Evolutionary conservation across 92 coral and sea anemone species (phyloP), one percentile per base, ranked within the genome.

Genomic region (Galaxea fascicularis): DNA sequence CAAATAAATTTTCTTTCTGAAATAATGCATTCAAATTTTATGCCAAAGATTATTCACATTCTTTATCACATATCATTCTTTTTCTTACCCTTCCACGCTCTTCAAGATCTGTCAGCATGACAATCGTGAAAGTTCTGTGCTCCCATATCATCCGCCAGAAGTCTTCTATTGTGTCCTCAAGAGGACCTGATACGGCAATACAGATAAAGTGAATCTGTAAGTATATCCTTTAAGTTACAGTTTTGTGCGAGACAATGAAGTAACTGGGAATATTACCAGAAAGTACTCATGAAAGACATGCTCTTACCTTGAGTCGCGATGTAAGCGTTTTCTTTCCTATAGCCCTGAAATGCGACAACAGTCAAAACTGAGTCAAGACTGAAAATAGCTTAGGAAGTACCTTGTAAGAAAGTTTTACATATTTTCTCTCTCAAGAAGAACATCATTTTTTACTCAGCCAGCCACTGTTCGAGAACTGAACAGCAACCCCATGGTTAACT

Each of bases 121-220:
- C 98, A 81, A 96, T 91, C 17, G 99, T 96, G 53, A 95, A 91
- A 14, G 99, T 93, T 60, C 92, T 78, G 59, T 92, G 89, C 52
- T 96, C 98, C 99, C 99, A 96, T 45, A 96, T 68, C 99, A 96
- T 96, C 60, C 95, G 94, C 99, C 99, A 96, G 91, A 96, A 96
- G 77, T 96, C 99, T 51, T 83, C 85, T 16, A 91, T 90, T 24
- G 99, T 96, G 84, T 94, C 92, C 15, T 87, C 79, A 71, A 95
- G 86, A 18, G 99, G 99, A 78, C 97, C 99, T 96, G 45, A 22
- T 8, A 0, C 20, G 49, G 13, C 16, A 67, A 16, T 30, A 24
- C 41, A 35, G 41, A 35, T 35, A 35, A 35, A 35, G 2, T 35
- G 41, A 35, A 35, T 6, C 41, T 69, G 49, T 58, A 9, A 21